Percentiles rank a stretch among this genome's conserved stretches.
These are phyloP conservation scores for Eublepharis macularius DNA, from an alignment of 2,113 vertebrate species.

Conservation along the genomic window DNA sequence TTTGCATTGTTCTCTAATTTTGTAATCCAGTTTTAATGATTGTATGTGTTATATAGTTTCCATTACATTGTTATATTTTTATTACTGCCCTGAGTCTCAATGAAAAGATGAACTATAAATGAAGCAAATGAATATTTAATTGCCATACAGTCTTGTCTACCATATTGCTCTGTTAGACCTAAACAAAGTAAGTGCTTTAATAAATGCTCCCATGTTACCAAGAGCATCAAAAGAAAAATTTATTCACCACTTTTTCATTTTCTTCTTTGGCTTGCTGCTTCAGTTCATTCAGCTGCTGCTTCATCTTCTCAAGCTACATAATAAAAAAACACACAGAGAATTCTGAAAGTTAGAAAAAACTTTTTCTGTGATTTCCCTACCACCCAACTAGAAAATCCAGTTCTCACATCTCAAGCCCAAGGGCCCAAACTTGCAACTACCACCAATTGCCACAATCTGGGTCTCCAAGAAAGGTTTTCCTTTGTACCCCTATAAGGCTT, in stretches of 20 bases:
- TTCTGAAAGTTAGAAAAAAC: neutral
- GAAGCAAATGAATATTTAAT: too few relatives aligned
- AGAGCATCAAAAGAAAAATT: neutral
- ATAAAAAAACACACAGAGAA: conserved; percentile 35
- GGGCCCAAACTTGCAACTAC: neutral
- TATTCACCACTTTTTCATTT: conserved; percentile 75
- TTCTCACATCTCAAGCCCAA: neutral
- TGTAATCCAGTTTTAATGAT: too few relatives aligned
- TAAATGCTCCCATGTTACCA: conserved; percentile 1
- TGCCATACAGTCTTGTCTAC: neutral
- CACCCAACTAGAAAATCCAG: neutral
- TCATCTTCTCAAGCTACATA: conserved; percentile 77
- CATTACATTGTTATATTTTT: too few relatives aligned
- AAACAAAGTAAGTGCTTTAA: neutral
- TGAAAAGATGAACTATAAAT: too few relatives aligned
- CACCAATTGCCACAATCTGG: neutral
- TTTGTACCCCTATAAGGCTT: neutral
- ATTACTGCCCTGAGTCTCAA: too few relatives aligned
- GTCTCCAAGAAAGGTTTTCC: neutral
- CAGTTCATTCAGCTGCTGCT: conserved; percentile 70
- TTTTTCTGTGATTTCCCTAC: neutral
- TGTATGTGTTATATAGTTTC: too few relatives aligned
- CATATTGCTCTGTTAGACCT: neutral
- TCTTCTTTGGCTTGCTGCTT: conserved; percentile 72
- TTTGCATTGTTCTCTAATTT: too few relatives aligned